Conservation (phyloP, 2,888 invertebrate genomes). For the Phorcus lineatus region DNA sequence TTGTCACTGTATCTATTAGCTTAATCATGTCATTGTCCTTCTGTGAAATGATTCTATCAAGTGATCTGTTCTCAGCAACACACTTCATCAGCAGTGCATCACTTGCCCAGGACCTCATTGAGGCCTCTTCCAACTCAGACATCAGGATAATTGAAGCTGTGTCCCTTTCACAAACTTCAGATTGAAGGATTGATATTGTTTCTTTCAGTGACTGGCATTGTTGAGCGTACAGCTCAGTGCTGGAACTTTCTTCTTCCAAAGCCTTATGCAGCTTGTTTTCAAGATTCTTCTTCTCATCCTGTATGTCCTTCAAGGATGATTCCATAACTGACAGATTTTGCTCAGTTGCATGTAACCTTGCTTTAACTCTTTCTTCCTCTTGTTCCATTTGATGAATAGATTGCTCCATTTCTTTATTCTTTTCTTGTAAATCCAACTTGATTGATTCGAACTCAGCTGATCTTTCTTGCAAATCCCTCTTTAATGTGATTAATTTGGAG, state of each 20-base stretch:
- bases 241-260: background rate
- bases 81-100: too few species aligned
- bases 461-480: background rate
- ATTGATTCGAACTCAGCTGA: background rate
- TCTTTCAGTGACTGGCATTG: too few species aligned
- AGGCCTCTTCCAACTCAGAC: too few species aligned
- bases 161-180: too few species aligned
- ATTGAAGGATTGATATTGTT: too few species aligned
- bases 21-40: conserved; percentile 23
- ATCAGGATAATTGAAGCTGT: too few species aligned
- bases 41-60: background rate
- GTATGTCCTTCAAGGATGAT: background rate
- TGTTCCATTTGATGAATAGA: background rate
- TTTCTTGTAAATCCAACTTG: background rate
- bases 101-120: too few species aligned
- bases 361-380: background rate
- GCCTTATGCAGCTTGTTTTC: background rate
- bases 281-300: conserved; percentile 1
- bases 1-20: conserved; percentile 21
- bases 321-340: too few species aligned
- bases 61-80: too few species aligned
- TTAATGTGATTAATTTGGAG: too few species aligned
- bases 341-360: too few species aligned
- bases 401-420: background rate
- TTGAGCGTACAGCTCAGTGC: background rate